These are phyloP conservation scores for Sminthurinus aureus DNA, from an alignment of 2,888 invertebrate genomes.

Conservation along the genomic window DNA sequence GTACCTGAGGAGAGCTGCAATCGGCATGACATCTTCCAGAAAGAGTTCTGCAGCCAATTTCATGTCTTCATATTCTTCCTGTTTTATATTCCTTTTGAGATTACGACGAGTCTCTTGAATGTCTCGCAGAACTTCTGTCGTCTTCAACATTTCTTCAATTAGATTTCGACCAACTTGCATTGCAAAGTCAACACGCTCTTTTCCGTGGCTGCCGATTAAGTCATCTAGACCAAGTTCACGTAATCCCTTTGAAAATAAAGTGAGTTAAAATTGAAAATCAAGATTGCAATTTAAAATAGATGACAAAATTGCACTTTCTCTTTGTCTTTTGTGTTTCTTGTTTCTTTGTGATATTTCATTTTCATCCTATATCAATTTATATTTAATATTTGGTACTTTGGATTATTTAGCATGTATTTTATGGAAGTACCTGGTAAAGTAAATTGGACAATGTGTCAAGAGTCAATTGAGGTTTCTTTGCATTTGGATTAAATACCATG, in stretches of 20 bases:
- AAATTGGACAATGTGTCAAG: not conserved
- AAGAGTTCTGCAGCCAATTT: constrained; percentile 38
- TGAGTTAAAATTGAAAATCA: not conserved
- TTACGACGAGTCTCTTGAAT: constrained; percentile 44
- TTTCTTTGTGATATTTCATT: too few species aligned
- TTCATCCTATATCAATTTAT: too few species aligned
- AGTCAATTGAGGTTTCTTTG: constrained; percentile 40
- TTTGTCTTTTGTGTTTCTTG: too few species aligned
- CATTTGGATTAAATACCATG: constrained; percentile 39
- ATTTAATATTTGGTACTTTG: too few species aligned
- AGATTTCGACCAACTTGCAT: constrained; percentile 45
- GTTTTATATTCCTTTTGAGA: constrained; percentile 36
- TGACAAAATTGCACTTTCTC: too few species aligned
- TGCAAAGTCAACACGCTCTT: constrained; percentile 49
- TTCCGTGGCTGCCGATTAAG: not conserved
- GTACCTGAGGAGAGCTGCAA: constrained; percentile 47
- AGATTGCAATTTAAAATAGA: not conserved
- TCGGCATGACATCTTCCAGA: constrained; percentile 50
- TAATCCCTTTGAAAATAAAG: constrained; percentile 28
- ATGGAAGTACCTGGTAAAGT: not conserved
- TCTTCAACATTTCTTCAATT: constrained; percentile 48
- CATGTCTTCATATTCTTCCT: constrained; percentile 43
- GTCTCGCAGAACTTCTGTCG: constrained; percentile 50
- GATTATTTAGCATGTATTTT: not conserved
- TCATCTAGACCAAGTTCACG: constrained; percentile 39